Evolutionary conservation across 2,113 vertebrate species (phyloP).

Genomic region (Oreochromis tanganicae): DNA sequence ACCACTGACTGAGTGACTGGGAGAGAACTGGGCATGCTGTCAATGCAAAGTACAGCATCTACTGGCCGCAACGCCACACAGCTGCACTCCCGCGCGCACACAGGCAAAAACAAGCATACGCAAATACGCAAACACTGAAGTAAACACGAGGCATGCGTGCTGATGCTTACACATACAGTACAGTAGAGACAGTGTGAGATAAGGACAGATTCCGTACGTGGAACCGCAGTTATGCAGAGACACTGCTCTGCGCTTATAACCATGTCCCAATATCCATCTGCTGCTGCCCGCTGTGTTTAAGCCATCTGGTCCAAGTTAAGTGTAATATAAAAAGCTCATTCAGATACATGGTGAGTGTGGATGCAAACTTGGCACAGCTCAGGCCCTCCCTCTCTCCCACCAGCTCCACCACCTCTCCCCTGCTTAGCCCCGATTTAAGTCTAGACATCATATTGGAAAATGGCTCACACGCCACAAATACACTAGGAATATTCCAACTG

Average conservation of each 20-base stretch:
- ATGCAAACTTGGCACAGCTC: conserved; percentile 75
- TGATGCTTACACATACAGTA: neutral
- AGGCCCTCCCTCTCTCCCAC: conserved; percentile 31
- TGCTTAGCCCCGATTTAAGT: conserved; percentile 76
- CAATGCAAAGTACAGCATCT: conserved; percentile 57
- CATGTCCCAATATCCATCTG: conserved; percentile 51
- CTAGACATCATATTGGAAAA: conserved; percentile 82
- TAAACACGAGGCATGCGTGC: neutral
- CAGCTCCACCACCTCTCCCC: conserved; percentile 33
- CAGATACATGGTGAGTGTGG: conserved; percentile 73
- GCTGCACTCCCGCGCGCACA: neutral
- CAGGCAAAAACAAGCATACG: neutral
- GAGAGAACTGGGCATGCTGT: conserved; percentile 50
- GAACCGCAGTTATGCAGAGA: neutral
- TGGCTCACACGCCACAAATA: conserved; percentile 70
- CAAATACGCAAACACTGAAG: neutral
- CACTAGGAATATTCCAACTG: conserved; percentile 55
- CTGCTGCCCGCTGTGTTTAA: conserved; percentile 59
- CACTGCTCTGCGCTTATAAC: neutral
- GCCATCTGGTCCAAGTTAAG: conserved; percentile 83
- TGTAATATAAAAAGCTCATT: conserved; percentile 81
- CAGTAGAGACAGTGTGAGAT: neutral
- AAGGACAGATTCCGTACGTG: neutral
- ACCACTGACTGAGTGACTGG: conserved; percentile 55
- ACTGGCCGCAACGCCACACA: conserved; percentile 43